Evolutionary conservation across 1,140 invertebrate genomes (phyloP), one percentile per base, ranked within the genome.

Genomic region (Holcopasites calliopsidis): DNA sequence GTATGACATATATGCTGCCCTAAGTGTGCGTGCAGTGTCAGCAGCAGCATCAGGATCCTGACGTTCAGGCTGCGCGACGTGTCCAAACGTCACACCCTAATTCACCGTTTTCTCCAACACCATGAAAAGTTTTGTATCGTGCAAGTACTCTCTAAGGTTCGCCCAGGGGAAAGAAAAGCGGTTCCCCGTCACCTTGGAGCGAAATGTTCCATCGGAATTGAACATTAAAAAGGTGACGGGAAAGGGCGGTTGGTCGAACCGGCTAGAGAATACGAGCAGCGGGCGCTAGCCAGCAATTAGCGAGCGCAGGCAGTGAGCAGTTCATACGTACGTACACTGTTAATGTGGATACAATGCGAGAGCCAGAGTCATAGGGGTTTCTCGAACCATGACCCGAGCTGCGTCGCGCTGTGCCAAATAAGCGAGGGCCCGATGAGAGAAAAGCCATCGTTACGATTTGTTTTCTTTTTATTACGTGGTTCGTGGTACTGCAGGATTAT

Each of bases 271-370:
- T 88, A 88, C 87, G 60, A 79, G 82, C 86, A 89, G 72, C 84
- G 89, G 89, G 88, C 88, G 86, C 87, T 86, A 82, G 80, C 87
- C 80, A 83, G 74, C 79, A 87, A n/a, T 82, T 77, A 87, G 82
- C 89, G 83, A 90, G 85, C 88, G 86, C 87, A 89, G 90, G 89
- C 90, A 91, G 89, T 91, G 90, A 91, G 87, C 88, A 88, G 88
- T 90, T 86, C 87, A 89, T 73, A 85, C 83, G 86, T 89, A 88
- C 87, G 80, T 89, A 89, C 85, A 86, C 79, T 79, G 77, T 83
- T 77, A 87, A 86, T 78, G 77, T 86, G 83, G 79, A 85, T 88
- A 88, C 86, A 84, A 83, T 76, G 78, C 81, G 76, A 86, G 73
- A 86, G 76, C 80, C 31, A 84, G 78, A 70, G 73, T 72, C 82